Evolutionary conservation across 2,888 invertebrate species (phyloP).

Genomic region (Parnassius glacialis): DNA sequence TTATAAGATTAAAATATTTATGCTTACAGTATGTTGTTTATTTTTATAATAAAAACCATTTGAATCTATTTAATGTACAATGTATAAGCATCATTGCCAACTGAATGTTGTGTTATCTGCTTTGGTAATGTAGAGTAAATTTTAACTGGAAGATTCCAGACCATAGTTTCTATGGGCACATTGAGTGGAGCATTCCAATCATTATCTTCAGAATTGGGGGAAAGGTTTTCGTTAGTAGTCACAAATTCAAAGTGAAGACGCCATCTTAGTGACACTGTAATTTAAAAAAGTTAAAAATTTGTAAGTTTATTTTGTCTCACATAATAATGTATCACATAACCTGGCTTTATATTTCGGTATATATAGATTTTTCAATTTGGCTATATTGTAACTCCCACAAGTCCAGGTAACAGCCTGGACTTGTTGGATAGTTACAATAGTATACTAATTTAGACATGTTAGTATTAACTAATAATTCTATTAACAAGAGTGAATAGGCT

Average conservation of each 20-base stretch:
- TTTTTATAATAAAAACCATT: neutral
- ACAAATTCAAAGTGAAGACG: conserved; percentile 98
- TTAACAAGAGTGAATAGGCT: too few species aligned
- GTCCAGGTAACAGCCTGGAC: too few species aligned
- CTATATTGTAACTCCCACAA: too few species aligned
- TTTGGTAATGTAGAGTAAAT: conserved; percentile 95
- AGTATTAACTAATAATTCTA: too few species aligned
- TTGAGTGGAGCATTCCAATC: conserved; percentile 92
- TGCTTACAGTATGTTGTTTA: conserved; percentile 15
- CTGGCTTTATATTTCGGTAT: too few species aligned
- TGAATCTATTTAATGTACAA: conserved; percentile 49
- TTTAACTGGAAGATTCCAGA: conserved; percentile 98
- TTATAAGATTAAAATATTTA: conserved; percentile 22
- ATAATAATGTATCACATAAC: too few species aligned
- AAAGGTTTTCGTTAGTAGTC: conserved; percentile 86
- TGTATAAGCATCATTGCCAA: conserved; percentile 71
- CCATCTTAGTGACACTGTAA: conserved; percentile 93
- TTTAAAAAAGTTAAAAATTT: too few species aligned
- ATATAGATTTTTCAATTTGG: too few species aligned
- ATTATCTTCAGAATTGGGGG: conserved; percentile 78
- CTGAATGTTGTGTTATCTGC: conserved; percentile 86
- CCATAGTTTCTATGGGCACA: conserved; percentile 97
- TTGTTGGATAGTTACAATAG: too few species aligned
- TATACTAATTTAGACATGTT: too few species aligned
- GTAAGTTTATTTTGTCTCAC: too few species aligned